Evolutionary conservation across 53 echinoderm and acorn worm genomes (phyloP), one percentile per base, ranked within the genome.

Genomic region (Paelopatides confundens): DNA sequence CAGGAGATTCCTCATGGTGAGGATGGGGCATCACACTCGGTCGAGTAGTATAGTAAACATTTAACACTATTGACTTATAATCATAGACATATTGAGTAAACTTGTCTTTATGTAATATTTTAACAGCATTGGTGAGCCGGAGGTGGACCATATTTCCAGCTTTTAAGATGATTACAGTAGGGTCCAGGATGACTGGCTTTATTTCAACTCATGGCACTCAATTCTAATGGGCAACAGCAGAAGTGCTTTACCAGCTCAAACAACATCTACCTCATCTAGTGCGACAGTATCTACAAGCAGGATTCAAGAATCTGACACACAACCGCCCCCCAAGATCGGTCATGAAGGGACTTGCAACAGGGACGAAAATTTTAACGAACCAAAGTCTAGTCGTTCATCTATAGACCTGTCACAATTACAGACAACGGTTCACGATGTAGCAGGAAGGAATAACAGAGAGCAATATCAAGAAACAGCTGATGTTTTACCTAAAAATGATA

Each of bases 331-430:
- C 58, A 58, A 58, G n/a, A 58, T 6, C n/a, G 29, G 68, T 67
- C 32, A 67, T 30, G 79, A 17, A 79, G 50, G 31, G 18, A 33
- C 27, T 31, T 13, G 13, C 31, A 52, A 32, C 52, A 79, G 53
- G 54, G 79, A 79, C 31, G 79, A 48, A 32, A 79, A 79, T 79
- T 52, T 23, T 33, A 79, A 79, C n/a, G 24, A 50, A 24, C 32
- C 17, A 53, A 17, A 79, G 21, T 46, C 43, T 38, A 28, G 14
- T 14, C 8, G 3, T 15, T 54, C 53, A 53, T 30, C 52, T 15
- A 13, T 30, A 51, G 28, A n/a, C 27, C 11, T 13, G 34, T 14
- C 27, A 15, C 9, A 39, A 28, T 14, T 29, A 36, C 34, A 13
- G n/a, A 40, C n/a, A 79, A 14, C 53, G 9, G 8, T 18, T 53